Conservation (phyloP, 2,888 invertebrate species). For the Maniola hyperantus region DNA sequence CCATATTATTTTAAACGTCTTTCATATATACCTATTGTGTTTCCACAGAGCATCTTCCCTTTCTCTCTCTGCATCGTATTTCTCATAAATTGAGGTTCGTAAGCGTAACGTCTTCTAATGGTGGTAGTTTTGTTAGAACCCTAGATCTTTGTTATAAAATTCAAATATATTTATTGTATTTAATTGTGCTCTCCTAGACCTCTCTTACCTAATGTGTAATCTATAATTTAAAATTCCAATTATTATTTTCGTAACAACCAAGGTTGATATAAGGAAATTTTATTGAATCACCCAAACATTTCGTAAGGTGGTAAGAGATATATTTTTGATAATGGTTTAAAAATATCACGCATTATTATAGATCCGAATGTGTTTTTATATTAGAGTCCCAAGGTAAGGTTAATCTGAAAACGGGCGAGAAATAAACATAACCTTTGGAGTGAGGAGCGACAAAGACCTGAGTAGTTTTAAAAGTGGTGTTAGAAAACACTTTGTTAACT, state of each 20-base stretch:
- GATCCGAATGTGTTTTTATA: slow-evolving; percentile 32
- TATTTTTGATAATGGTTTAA: slow-evolving; percentile 8
- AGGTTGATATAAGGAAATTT: slow-evolving; percentile 13
- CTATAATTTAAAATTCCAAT: too few relatives aligned
- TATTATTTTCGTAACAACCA: slow-evolving; percentile 4
- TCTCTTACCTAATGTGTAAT: too few relatives aligned
- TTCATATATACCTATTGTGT: too few relatives aligned
- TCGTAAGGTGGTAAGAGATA: background rate
- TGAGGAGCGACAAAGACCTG: slow-evolving; percentile 47
- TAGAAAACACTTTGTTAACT: background rate
- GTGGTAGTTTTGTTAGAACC: too few relatives aligned
- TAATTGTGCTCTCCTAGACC: too few relatives aligned
- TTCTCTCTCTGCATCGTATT: too few relatives aligned
- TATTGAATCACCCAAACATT: slow-evolving; percentile 7
- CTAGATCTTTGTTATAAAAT: too few relatives aligned
- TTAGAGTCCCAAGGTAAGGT: slow-evolving; percentile 63
- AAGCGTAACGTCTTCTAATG: too few relatives aligned
- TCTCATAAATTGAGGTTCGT: too few relatives aligned
- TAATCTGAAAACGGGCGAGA: slow-evolving; percentile 45
- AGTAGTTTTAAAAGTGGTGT: background rate
- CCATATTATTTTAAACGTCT: background rate
- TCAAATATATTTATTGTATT: too few relatives aligned
- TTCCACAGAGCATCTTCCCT: too few relatives aligned
- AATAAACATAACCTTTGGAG: slow-evolving; percentile 44
- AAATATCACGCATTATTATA: slow-evolving; percentile 27